Conservation (phyloP, 2,888 invertebrate species). For the Oeneis ivallda region DNA sequence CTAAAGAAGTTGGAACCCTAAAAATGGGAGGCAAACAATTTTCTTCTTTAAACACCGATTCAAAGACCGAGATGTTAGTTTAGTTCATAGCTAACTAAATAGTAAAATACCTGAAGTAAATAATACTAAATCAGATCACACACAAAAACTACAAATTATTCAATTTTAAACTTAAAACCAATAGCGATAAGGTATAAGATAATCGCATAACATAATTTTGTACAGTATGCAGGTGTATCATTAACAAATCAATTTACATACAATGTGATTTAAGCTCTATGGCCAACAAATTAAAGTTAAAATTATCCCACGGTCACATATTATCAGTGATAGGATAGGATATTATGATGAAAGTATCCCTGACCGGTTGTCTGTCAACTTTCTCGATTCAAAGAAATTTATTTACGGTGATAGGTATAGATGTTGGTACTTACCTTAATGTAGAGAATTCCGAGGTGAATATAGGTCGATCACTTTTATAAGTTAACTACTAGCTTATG, state of each 20-base stretch:
- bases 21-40: too few species aligned
- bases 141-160: too few species aligned
- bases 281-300: neutral
- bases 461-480: too few species aligned
- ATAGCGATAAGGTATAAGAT: neutral
- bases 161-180: constrained; percentile 1
- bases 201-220: constrained; percentile 15
- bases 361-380: constrained; percentile 34
- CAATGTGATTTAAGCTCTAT: constrained; percentile 12
- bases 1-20: too few species aligned
- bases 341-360: constrained; percentile 29
- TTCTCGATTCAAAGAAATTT: constrained; percentile 32
- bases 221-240: constrained; percentile 25
- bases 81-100: too few species aligned
- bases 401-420: constrained; percentile 11
- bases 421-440: constrained; percentile 9
- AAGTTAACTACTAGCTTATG: too few species aligned
- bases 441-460: constrained; percentile 1
- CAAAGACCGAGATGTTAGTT: too few species aligned
- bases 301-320: constrained; percentile 5
- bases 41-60: too few species aligned
- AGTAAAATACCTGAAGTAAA: too few species aligned
- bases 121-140: too few species aligned
- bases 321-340: constrained; percentile 22
- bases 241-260: neutral